Conservation (phyloP, 37 sponge, comb jelly and placozoan genomes). For the Eunapius fragilis region DNA sequence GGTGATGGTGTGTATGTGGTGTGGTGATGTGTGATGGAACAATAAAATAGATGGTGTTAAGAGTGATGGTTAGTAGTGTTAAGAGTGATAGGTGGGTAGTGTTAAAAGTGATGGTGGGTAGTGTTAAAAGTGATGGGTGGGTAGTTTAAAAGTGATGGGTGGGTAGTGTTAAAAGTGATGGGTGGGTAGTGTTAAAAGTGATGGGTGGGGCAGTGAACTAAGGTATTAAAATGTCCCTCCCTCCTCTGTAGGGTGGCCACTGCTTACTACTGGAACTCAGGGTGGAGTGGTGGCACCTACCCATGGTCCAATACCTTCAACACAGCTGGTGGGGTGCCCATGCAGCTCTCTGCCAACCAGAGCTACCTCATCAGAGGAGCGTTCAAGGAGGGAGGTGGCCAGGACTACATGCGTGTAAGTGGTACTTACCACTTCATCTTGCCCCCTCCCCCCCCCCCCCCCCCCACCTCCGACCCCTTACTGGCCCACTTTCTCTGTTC, state of each 20-base stretch:
- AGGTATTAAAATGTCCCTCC: background rate
- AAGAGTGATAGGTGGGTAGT: background rate
- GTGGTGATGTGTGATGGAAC: too few relatives aligned
- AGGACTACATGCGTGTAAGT: slow-evolving; percentile 44
- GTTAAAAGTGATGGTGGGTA: background rate
- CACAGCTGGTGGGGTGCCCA: background rate
- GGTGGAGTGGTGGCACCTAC: background rate
- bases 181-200: background rate
- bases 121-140: background rate
- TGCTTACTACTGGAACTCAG: background rate
- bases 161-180: background rate
- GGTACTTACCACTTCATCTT: too few relatives aligned
- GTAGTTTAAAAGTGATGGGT: background rate
- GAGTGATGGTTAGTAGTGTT: background rate
- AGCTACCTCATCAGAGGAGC: slow-evolving; percentile 51
- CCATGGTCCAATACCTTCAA: background rate
- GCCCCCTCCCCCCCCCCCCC: background rate
- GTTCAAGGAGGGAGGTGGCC: slow-evolving; percentile 26
- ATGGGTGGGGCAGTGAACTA: too few relatives aligned
- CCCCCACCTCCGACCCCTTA: too few relatives aligned
- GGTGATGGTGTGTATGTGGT: background rate
- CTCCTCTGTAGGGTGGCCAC: background rate
- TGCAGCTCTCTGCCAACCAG: slow-evolving; percentile 22
- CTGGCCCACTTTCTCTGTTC: background rate
- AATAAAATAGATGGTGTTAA: too few relatives aligned